These are phyloP conservation scores for Chaetophractus vellerosus DNA, from an alignment of 2,797 vertebrate genomes.

Conservation along the genomic window DNA sequence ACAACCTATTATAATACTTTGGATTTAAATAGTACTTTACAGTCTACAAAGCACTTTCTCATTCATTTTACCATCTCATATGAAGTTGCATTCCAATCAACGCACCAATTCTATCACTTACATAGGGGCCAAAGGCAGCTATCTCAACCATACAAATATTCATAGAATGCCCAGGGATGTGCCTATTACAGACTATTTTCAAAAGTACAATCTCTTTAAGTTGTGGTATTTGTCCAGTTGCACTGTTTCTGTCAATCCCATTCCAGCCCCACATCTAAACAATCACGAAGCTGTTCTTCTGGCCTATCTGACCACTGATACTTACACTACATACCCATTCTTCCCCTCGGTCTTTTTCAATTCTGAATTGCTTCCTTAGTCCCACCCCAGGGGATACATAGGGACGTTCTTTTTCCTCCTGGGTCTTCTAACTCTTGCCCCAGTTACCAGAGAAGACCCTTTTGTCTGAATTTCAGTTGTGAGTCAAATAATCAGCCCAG, in stretches of 20 bases:
- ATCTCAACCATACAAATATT: not conserved
- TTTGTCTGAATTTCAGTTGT: not conserved
- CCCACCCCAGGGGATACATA: not conserved
- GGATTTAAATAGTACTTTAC: conserved; percentile 9
- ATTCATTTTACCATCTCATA: not conserved
- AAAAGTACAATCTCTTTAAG: not conserved
- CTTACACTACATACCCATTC: not conserved
- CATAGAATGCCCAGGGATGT: not conserved
- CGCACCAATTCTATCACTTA: not conserved
- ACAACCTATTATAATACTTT: not conserved
- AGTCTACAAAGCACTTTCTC: conserved; percentile 43
- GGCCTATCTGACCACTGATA: not conserved
- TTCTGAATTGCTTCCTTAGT: not conserved
- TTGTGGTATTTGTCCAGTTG: not conserved
- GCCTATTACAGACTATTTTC: not conserved
- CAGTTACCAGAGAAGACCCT: not conserved
- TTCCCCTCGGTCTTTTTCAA: not conserved
- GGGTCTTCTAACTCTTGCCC: conserved; percentile 1
- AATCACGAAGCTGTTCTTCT: not conserved
- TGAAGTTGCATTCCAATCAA: conserved; percentile 7
- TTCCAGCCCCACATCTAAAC: not conserved
- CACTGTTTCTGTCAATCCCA: not conserved
- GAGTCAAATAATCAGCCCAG: conserved; percentile 28
- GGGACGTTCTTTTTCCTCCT: not conserved
- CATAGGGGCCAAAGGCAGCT: not conserved